A percentile compares a stretch with the other conserved stretches of the same genome.
Evolutionary conservation across 2,113 vertebrate species (phyloP).

Genomic region (Colinus virginianus): DNA sequence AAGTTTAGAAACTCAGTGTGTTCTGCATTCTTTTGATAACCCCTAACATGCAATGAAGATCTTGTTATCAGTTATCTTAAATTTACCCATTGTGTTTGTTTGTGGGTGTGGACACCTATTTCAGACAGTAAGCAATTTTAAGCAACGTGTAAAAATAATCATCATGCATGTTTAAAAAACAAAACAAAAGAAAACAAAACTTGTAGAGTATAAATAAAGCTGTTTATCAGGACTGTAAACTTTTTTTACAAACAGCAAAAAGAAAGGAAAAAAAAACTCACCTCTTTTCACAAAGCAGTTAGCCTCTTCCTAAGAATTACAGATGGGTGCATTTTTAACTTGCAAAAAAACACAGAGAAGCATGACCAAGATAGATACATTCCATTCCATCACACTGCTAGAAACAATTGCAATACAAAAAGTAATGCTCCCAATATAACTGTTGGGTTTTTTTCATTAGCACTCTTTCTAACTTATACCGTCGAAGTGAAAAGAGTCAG

Average conservation of each 20-base stretch:
- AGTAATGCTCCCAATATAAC: neutral
- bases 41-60: neutral
- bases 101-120: neutral
- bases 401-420: neutral
- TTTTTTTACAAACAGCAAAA: neutral
- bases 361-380: neutral
- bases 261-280: constrained; percentile 9
- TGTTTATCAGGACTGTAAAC: neutral
- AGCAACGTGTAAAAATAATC: accelerated
- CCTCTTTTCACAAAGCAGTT: neutral
- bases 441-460: neutral
- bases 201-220: accelerated
- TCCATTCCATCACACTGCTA: neutral
- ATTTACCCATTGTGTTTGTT: neutral
- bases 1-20: constrained; percentile 59
- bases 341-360: neutral
- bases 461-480: constrained; percentile 6
- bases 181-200: neutral
- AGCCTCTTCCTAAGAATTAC: neutral
- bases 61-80: neutral
- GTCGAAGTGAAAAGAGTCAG: constrained; percentile 52
- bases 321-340: neutral
- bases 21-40: constrained; percentile 45
- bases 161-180: neutral
- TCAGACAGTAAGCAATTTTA: neutral